Percentiles rank a stretch among this genome's conserved stretches.
Evolutionary conservation across 2,113 vertebrate genomes (phyloP).

Genomic region (Oceanodroma tethys): DNA sequence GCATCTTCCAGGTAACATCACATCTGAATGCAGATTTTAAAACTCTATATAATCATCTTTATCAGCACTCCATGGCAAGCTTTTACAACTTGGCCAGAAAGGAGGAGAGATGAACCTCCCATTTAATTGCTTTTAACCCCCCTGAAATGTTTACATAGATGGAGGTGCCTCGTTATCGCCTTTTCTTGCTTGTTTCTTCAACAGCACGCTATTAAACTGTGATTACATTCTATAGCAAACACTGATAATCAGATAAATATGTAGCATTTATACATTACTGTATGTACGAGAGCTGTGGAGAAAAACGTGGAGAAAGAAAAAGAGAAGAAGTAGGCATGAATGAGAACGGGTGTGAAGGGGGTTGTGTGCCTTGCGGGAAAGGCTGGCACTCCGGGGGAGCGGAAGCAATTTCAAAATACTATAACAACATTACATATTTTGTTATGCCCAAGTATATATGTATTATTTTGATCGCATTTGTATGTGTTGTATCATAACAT

Average conservation of each 20-base stretch:
- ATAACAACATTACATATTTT: not conserved
- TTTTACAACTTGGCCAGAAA: not conserved
- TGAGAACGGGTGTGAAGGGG: not conserved
- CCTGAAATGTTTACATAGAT: not conserved
- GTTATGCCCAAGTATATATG: not conserved
- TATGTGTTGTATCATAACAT: not conserved
- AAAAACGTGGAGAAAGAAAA: not conserved
- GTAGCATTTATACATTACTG: not conserved
- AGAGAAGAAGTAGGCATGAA: not conserved
- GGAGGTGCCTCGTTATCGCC: not conserved
- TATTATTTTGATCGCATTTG: not conserved
- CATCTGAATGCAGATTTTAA: not conserved
- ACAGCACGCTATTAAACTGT: not conserved
- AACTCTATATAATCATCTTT: not conserved
- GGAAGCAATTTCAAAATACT: not conserved
- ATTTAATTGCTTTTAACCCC: not conserved
- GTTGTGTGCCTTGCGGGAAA: not conserved
- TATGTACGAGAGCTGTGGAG: not conserved
- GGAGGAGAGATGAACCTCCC: not conserved
- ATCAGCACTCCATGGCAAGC: not conserved
- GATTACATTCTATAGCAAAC: not conserved
- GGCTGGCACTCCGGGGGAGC: not conserved
- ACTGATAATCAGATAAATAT: not conserved
- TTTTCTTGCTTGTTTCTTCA: not conserved
- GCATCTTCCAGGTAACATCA: not conserved